phyloP scores from a whole-genome alignment of 2,888 invertebrate species.

The Eustalomyia histrio region DNA sequence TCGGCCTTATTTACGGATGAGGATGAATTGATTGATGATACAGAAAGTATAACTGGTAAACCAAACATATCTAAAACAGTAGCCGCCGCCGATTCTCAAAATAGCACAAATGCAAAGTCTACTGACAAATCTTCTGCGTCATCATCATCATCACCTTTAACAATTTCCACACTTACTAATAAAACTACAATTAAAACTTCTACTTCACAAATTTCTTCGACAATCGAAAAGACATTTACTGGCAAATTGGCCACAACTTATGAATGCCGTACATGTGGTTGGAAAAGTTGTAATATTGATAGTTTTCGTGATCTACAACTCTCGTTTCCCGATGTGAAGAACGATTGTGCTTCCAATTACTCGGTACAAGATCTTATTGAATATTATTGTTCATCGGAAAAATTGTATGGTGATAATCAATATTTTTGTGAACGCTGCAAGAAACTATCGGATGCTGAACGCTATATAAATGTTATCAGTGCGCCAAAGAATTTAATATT shows the following conservation, averaged over 20 bases:
- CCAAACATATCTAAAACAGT: constrained; percentile 50
- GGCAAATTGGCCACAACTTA: constrained; percentile 88
- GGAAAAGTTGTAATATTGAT: constrained; percentile 87
- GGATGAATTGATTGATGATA: constrained; percentile 14
- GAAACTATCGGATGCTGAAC: constrained; percentile 87
- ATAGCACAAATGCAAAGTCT: constrained; percentile 56
- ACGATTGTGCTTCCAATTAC: constrained; percentile 79
- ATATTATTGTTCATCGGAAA: constrained; percentile 88
- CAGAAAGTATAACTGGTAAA: constrained; percentile 23
- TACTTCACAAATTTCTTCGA: constrained; percentile 68
- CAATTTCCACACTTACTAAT: constrained; percentile 24
- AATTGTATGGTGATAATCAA: constrained; percentile 88
- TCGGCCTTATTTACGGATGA: constrained; percentile 49
- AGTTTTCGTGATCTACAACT: constrained; percentile 90
- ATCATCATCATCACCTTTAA: constrained; percentile 30
- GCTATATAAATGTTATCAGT: constrained; percentile 84
- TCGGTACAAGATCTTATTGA: constrained; percentile 89
- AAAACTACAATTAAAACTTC: constrained; percentile 25
- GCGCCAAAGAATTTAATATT: constrained; percentile 89
- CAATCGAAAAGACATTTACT: constrained; percentile 86
- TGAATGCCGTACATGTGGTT: constrained; percentile 86
- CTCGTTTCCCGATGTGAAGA: constrained; percentile 84
- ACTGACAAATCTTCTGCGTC: constrained; percentile 44
- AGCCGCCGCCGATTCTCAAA: constrained; percentile 57
- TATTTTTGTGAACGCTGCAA: constrained; percentile 90